Evolutionary conservation across 1,140 invertebrate species (phyloP).

Genomic region (Sycophila sp.): DNA sequence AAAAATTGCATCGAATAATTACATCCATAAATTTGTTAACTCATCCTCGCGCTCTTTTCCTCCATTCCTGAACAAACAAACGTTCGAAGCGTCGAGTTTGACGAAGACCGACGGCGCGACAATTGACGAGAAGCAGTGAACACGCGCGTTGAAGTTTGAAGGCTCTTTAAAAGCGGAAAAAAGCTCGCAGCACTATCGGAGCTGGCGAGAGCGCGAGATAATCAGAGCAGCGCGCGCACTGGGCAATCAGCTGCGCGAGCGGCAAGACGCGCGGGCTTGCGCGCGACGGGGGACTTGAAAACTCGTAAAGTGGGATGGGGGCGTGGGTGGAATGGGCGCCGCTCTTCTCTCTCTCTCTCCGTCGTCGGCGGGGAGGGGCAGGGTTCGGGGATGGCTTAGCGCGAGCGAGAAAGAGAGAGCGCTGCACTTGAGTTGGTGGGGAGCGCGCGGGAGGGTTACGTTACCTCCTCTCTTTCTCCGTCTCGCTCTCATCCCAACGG

Average conservation of each 20-base stretch:
- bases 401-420: conserved; percentile 2
- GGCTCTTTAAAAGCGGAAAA: not conserved
- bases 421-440: conserved; percentile 51
- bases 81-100: too few relatives aligned
- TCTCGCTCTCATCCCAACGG: not conserved
- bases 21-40: too few relatives aligned
- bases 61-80: too few relatives aligned
- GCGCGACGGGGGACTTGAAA: conserved; percentile 40
- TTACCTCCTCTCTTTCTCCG: not conserved
- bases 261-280: not conserved
- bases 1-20: too few relatives aligned
- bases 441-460: conserved; percentile 22
- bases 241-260: conserved; percentile 31
- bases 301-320: conserved; percentile 52
- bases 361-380: conserved; percentile 39
- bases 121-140: not conserved
- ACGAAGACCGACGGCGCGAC: conserved; percentile 16
- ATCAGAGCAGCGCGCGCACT: conserved; percentile 1
- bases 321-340: conserved; percentile 59
- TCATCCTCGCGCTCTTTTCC: too few relatives aligned
- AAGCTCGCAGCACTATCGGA: too few relatives aligned
- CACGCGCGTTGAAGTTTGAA: not conserved
- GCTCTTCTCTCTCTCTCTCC: too few relatives aligned
- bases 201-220: conserved; percentile 10
- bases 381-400: not conserved